A percentile compares a stretch with the other conserved stretches of the same genome.
Conservation (phyloP, 2,797 vertebrate genomes). For the Rhadinocentrus ornatus region DNA sequence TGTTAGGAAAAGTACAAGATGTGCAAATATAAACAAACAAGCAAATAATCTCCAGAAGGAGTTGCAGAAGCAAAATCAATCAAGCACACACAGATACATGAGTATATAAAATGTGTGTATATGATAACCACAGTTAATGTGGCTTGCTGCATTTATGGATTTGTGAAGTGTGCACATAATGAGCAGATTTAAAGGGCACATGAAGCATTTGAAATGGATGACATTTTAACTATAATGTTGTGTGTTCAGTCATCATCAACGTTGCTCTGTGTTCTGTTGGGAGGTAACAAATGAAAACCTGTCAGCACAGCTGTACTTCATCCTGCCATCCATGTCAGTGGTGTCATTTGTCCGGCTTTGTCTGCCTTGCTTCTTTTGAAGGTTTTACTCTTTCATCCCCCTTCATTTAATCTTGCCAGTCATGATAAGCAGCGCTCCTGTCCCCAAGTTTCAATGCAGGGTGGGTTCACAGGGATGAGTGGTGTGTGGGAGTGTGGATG, state of each 20-base stretch:
- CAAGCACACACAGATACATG: not conserved
- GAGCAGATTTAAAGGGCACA: not conserved
- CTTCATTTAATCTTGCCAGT: constrained; percentile 62
- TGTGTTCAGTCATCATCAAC: constrained; percentile 30
- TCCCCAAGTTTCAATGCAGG: constrained; percentile 51
- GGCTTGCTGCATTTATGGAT: constrained; percentile 2
- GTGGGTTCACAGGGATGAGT: constrained; percentile 51
- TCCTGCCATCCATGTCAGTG: constrained; percentile 34
- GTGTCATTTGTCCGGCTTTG: constrained; percentile 48
- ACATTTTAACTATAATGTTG: constrained; percentile 25
- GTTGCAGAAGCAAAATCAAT: not conserved
- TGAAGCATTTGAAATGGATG: constrained; percentile 29
- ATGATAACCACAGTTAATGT: not conserved
- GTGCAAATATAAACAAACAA: constrained; percentile 14
- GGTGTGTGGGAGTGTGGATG: constrained; percentile 63
- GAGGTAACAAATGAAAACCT: constrained; percentile 51
- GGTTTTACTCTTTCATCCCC: constrained; percentile 70
- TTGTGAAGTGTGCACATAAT: not conserved
- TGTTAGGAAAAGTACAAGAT: constrained; percentile 29
- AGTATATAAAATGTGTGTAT: not conserved
- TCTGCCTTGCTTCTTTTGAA: constrained; percentile 63
- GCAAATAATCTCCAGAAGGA: not conserved
- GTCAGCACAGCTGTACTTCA: constrained; percentile 31
- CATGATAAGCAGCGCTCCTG: constrained; percentile 49
- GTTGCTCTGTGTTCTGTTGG: constrained; percentile 29